phyloP scores from a whole-genome alignment of 2,113 vertebrate species.

The Alouatta palliata region DNA sequence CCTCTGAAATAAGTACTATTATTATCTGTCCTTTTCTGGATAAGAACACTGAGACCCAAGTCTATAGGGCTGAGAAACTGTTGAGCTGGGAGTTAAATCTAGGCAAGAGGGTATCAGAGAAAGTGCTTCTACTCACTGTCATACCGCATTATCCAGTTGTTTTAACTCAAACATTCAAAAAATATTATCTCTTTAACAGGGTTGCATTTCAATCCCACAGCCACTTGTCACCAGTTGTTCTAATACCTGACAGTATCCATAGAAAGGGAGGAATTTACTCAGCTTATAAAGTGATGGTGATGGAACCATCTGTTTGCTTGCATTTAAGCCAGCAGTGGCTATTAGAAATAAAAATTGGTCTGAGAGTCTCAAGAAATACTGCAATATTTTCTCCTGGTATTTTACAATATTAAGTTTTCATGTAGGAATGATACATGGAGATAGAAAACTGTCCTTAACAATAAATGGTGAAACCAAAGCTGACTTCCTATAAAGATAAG shows the following conservation, averaged over 20 bases:
- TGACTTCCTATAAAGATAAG: not conserved
- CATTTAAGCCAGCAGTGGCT: not conserved
- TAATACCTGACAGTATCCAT: not conserved
- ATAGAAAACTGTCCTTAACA: not conserved
- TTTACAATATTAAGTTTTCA: not conserved
- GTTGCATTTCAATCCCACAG: not conserved
- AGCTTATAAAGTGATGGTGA: not conserved
- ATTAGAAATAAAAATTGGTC: not conserved
- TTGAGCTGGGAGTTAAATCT: not conserved
- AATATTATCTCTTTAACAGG: not conserved
- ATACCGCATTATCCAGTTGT: not conserved
- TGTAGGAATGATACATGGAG: not conserved
- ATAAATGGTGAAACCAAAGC: not conserved
- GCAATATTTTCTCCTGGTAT: not conserved
- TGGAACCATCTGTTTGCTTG: not conserved
- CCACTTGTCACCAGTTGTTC: not conserved
- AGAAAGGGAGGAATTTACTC: not conserved
- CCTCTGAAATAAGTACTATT: not conserved
- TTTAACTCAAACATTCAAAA: not conserved
- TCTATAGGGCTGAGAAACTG: not conserved
- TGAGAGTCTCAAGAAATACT: not conserved
- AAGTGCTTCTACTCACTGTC: not conserved
- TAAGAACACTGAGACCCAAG: not conserved
- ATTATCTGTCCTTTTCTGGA: not conserved
- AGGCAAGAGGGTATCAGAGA: not conserved